Percentiles rank a stretch among this genome's conserved stretches.
phyloP scores from a whole-genome alignment of 2,888 invertebrate species.

The Linnaemya vulpina region DNA sequence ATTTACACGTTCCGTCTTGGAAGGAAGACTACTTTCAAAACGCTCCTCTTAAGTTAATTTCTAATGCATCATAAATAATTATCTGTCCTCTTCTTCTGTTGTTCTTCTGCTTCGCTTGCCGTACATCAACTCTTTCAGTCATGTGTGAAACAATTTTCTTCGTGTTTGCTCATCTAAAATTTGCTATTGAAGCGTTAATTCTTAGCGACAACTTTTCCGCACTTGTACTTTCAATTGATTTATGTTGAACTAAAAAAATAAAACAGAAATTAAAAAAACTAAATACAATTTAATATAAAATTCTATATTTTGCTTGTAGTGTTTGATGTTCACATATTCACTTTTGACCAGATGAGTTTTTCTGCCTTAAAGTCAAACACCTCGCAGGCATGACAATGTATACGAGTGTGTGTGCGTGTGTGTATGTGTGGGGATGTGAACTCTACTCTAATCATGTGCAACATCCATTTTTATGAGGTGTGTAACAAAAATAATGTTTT shows the following conservation, averaged over 20 bases:
- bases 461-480: conserved; percentile 15
- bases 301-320: conserved; percentile 28
- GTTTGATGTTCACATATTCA: conserved; percentile 40
- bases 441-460: conserved; percentile 21
- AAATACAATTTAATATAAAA: not conserved
- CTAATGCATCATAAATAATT: not conserved
- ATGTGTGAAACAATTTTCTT: conserved; percentile 50
- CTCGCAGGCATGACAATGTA: conserved; percentile 4
- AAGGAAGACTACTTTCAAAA: not conserved
- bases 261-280: not conserved
- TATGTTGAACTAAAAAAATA: conserved; percentile 32
- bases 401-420: no score
- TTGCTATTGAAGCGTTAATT: conserved; percentile 60
- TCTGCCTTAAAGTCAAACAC: conserved; percentile 27
- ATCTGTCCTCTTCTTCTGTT: not conserved
- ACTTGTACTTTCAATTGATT: conserved; percentile 64
- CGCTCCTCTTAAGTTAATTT: not conserved
- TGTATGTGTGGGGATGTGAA: not conserved
- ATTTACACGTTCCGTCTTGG: no score
- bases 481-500: conserved; percentile 4
- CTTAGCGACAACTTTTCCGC: conserved; percentile 51
- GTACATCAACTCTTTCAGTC: conserved; percentile 1
- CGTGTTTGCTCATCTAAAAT: conserved; percentile 7
- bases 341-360: conserved; percentile 53
- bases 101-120: not conserved